Evolutionary conservation across 2,797 vertebrate genomes (phyloP).

Genomic region (Sebastes oblongus): DNA sequence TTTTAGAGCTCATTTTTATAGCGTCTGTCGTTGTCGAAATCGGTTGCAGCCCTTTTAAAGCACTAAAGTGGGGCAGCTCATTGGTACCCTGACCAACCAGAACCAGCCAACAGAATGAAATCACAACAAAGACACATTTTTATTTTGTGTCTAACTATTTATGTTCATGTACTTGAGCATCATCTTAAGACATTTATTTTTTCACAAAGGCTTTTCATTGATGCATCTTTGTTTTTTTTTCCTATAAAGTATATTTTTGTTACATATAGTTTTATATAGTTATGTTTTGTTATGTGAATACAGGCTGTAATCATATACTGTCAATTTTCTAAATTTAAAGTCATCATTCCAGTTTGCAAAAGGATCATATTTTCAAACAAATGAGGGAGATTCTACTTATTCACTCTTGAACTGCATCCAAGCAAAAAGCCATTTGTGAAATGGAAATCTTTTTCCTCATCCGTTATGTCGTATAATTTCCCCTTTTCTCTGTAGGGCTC

Average conservation of each 20-base stretch:
- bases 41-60: too few species aligned
- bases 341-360: not conserved
- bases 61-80: too few species aligned
- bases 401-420: slow-evolving; percentile 56
- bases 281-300: not conserved
- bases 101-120: not conserved
- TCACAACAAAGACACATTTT: not conserved
- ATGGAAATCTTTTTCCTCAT: slow-evolving; percentile 51
- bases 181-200: not conserved
- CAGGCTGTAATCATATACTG: not conserved
- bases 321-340: not conserved
- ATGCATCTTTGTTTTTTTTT: too few species aligned
- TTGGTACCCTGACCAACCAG: not conserved
- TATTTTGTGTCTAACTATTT: not conserved
- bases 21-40: too few species aligned
- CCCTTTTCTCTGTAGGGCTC: slow-evolving; percentile 59
- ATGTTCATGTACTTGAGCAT: not conserved
- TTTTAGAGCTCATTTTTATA: not conserved
- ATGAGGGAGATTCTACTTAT: slow-evolving; percentile 15
- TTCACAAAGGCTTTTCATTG: too few species aligned
- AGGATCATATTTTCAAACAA: slow-evolving; percentile 32
- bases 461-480: slow-evolving; percentile 66
- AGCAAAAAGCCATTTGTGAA: slow-evolving; percentile 64
- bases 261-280: not conserved
- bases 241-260: not conserved